Percentiles rank a stretch among this genome's conserved stretches.
phyloP scores from a whole-genome alignment of 2,888 invertebrate genomes.

The Gonocerus acuteangulatus region DNA sequence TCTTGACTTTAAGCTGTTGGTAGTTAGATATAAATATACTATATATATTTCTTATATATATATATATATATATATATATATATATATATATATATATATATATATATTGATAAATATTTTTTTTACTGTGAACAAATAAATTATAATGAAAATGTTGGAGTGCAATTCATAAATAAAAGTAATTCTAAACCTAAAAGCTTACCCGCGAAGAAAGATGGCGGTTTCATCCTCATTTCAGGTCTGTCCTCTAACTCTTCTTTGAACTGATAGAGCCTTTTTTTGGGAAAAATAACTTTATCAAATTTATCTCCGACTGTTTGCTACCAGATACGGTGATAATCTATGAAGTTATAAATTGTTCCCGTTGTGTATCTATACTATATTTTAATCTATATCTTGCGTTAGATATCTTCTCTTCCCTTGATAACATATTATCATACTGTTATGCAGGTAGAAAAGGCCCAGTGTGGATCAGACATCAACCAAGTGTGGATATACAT shows the following conservation, averaged over 20 bases:
- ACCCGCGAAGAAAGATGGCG: conserved; percentile 15
- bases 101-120: no score
- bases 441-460: conserved; percentile 32
- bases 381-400: conserved; percentile 37
- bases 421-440: conserved; percentile 36
- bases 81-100: no score
- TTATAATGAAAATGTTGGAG: no score
- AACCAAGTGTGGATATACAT: conserved; percentile 24
- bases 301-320: conserved; percentile 35
- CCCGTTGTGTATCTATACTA: conserved; percentile 35
- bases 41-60: no score
- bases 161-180: no score
- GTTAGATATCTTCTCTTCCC: conserved; percentile 35
- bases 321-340: conserved; percentile 36
- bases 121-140: no score
- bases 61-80: no score
- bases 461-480: conserved; percentile 32
- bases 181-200: no score
- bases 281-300: conserved; percentile 34
- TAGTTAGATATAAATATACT: no score
- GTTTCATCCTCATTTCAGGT: not conserved
- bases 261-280: conserved; percentile 1
- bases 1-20: no score
- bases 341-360: conserved; percentile 37
- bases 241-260: conserved; percentile 4